Evolutionary conservation across 2,113 vertebrate genomes (phyloP).

Genomic region (Ameiurus melas): DNA sequence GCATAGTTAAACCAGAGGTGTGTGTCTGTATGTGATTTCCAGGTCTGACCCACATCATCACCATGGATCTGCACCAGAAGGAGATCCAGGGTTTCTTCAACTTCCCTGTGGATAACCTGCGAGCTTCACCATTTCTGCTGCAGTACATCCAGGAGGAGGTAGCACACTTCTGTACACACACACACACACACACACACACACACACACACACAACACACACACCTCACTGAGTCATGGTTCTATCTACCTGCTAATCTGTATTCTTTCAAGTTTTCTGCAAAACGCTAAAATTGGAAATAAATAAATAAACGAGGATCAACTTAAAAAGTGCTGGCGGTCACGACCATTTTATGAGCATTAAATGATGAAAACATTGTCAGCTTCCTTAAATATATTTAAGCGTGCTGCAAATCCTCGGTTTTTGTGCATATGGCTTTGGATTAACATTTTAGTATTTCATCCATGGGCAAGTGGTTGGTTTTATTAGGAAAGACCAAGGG

Average conservation of each 20-base stretch:
- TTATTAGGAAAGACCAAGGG: not conserved
- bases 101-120: constrained; percentile 96
- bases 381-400: no score
- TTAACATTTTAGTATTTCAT: not conserved
- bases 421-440: not conserved
- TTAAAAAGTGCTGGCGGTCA: not conserved
- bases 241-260: not conserved
- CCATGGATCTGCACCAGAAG: constrained; percentile 98
- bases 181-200: not conserved
- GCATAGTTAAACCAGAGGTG: not conserved
- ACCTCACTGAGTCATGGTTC: not conserved
- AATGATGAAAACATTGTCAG: not conserved
- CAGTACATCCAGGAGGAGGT: constrained; percentile 99
- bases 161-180: not conserved
- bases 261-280: not conserved
- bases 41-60: constrained; percentile 98
- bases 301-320: not conserved
- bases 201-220: not conserved
- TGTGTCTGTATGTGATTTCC: not conserved
- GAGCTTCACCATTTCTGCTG: constrained; percentile 95
- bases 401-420: not conserved
- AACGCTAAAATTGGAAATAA: not conserved
- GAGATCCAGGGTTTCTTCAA: constrained; percentile 99
- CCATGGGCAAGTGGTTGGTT: not conserved
- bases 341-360: not conserved